These are phyloP conservation scores for Acanthornis magna DNA, from an alignment of 2,797 vertebrate genomes.

Conservation along the genomic window DNA sequence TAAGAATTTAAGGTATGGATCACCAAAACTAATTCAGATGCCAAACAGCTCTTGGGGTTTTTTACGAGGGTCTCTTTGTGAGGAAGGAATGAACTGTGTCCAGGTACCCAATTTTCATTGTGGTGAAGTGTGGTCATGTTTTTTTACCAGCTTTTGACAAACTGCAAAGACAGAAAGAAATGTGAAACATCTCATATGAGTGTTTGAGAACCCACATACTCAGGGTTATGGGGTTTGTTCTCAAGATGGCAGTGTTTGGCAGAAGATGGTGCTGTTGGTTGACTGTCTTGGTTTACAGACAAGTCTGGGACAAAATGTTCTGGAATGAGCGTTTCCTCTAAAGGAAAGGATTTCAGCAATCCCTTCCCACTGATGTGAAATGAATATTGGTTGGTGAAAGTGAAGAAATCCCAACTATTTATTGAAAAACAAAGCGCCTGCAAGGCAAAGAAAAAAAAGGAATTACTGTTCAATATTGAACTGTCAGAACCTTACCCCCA, in stretches of 20 bases:
- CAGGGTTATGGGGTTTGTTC: background rate
- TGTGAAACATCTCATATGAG: background rate
- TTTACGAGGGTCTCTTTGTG: rapidly evolving
- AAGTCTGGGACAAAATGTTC: too few species aligned
- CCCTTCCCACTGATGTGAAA: too few species aligned
- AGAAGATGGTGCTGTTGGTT: background rate
- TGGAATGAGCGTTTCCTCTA: too few species aligned
- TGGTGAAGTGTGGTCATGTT: background rate
- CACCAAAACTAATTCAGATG: background rate
- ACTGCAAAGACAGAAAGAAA: background rate
- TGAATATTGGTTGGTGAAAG: too few species aligned
- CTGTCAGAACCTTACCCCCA: too few species aligned
- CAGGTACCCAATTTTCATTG: rapidly evolving
- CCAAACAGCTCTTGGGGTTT: background rate
- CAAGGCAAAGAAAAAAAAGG: too few species aligned
- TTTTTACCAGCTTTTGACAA: background rate
- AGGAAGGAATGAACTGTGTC: background rate
- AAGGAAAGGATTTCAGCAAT: too few species aligned
- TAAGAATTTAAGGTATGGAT: background rate
- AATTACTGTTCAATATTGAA: too few species aligned
- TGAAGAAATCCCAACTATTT: too few species aligned
- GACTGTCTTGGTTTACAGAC: background rate
- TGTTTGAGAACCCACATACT: background rate
- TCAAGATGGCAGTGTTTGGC: background rate
- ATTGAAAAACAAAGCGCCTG: too few species aligned